A percentile compares a stretch with the other conserved stretches of the same genome.
phyloP scores from a whole-genome alignment of 1,140 invertebrate genomes.

The Dufourea novaeangliae region DNA sequence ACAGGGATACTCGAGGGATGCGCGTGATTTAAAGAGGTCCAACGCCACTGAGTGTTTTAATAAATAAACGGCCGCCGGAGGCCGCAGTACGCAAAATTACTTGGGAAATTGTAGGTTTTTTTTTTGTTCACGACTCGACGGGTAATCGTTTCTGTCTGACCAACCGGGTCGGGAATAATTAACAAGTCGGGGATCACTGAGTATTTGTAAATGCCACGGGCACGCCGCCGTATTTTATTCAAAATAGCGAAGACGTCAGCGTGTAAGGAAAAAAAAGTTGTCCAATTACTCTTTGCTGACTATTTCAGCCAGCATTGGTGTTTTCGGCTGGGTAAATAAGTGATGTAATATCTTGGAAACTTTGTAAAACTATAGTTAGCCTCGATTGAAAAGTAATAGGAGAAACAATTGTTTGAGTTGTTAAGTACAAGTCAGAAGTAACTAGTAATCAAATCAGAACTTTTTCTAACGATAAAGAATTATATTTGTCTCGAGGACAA shows the following conservation, averaged over 20 bases:
- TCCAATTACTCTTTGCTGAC: background rate
- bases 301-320: background rate
- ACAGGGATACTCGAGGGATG: slow-evolving; percentile 46
- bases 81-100: slow-evolving; percentile 51
- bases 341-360: background rate
- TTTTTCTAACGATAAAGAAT: no score
- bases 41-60: slow-evolving; percentile 49
- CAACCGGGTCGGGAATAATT: slow-evolving; percentile 49
- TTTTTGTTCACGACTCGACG: slow-evolving; percentile 38
- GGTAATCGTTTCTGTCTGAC: slow-evolving; percentile 47
- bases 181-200: slow-evolving; percentile 40
- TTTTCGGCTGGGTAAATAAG: background rate
- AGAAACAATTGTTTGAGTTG: no score
- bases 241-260: background rate
- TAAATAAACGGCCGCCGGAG: slow-evolving; percentile 54
- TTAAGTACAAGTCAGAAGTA: no score
- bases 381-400: no score
- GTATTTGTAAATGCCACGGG: slow-evolving; percentile 16
- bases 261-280: background rate
- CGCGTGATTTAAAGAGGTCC: slow-evolving; percentile 61
- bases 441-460: no score
- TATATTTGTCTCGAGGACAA: no score
- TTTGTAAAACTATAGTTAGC: background rate
- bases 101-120: slow-evolving; percentile 57
- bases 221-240: background rate